Conservation (phyloP, 2,888 invertebrate genomes). For the Halictus quadricinctus region DNA sequence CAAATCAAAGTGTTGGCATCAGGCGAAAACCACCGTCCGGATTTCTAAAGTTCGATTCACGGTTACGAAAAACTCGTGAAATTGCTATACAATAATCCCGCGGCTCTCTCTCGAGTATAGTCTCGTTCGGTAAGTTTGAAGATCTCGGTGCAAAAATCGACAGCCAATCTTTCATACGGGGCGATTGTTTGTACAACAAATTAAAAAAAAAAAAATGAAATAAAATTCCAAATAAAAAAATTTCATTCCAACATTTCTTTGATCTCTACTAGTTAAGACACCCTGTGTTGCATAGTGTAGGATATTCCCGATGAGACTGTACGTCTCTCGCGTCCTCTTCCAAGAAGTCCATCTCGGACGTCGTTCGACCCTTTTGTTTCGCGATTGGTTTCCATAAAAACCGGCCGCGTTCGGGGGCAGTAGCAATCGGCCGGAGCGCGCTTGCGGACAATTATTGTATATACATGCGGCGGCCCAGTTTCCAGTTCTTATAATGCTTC, state of each 20-base stretch:
- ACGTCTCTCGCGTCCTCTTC: not conserved
- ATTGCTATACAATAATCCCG: not conserved
- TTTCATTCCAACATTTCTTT: not conserved
- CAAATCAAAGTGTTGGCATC: not conserved
- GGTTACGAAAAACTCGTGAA: not conserved
- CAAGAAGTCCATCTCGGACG: not conserved
- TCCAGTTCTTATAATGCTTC: slow-evolving; percentile 27
- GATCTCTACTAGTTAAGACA: fast-evolving
- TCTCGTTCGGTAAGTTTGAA: too few species aligned
- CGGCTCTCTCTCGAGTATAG: not conserved
- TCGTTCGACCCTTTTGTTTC: slow-evolving; percentile 11
- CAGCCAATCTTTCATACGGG: too few species aligned
- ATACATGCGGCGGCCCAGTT: slow-evolving; percentile 29
- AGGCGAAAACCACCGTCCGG: not conserved
- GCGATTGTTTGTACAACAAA: too few species aligned
- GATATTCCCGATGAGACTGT: not conserved
- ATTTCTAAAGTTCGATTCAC: not conserved
- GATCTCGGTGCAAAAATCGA: too few species aligned
- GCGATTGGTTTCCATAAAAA: slow-evolving; percentile 3
- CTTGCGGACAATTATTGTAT: slow-evolving; percentile 23
- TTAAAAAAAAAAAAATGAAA: too few species aligned
- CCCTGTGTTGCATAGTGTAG: too few species aligned
- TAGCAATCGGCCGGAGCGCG: not conserved
- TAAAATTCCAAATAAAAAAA: too few species aligned
- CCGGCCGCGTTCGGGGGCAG: not conserved